Base-by-base conservation (phyloP, 2,113 vertebrate species). In the Lophura nycthemera region DNA sequence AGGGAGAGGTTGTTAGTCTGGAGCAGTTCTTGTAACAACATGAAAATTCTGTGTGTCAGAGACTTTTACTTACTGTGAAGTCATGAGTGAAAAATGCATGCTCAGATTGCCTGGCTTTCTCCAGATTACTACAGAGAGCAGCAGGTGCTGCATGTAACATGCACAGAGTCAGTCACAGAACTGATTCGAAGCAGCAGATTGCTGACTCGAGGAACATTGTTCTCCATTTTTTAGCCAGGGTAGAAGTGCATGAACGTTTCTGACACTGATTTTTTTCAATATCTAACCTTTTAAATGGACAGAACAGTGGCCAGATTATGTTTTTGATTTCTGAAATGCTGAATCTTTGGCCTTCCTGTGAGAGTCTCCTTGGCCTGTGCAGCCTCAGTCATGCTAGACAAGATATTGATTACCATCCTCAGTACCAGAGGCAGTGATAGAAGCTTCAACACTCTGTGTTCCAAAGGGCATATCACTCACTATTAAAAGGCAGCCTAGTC, bases 61-160 rank as follows among this genome's bases (percentile, higher is more conserved):
- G 40, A 66, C 50, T 96, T 95, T 93, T 82, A 89, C 60, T 91
- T 92, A 59, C 70, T 34, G 77, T 97, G 95, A 97, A 95, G 69
- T 97, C 94, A 98, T 10, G 14, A 92, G 82, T 92, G 95, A 97
- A 95, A 94, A 96, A 97, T 96, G 88, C 74, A n/a, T 29, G 45
- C 89, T 93, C 57, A 64, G 66, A 78, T 73, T 83, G 45, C 73
- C 84, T 92, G 52, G 67, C 92, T 95, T 77, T 87, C 79, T 91
- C 96, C 50, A 78, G 52, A 78, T 88, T 3, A 8, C 34, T 81
- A n/a, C 30, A 65, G 10, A 91, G 94, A 94, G 47, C 60, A 96
- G 89, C 95, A 97, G 95, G 94, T 97, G 96, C 85, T 94, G 74
- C 36, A 18, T 83, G 45, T 45, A 91, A 78, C 89, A 88, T 67